Conservation (phyloP, 2,888 invertebrate species). For the Homarus gammarus region DNA sequence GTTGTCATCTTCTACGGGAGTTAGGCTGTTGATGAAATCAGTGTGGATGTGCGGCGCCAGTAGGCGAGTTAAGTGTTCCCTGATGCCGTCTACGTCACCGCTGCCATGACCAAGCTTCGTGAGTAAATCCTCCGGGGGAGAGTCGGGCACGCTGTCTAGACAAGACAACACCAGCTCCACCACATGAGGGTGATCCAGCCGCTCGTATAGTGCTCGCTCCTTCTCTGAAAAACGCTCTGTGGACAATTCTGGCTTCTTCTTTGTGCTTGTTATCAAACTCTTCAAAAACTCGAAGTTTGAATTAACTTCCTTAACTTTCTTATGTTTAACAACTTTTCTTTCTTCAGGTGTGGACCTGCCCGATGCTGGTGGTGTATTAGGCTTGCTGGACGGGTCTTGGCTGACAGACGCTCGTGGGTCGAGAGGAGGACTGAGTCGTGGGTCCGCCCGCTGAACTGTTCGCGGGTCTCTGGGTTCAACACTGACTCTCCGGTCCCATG, state of each 20-base stretch:
- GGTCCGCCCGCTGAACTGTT: neutral
- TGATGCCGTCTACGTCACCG: slow-evolving; percentile 58
- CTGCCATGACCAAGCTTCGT: slow-evolving; percentile 16
- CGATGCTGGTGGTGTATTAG: slow-evolving; percentile 27
- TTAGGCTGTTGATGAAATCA: slow-evolving; percentile 48
- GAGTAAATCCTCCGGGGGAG: slow-evolving; percentile 54
- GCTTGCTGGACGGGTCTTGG: neutral
- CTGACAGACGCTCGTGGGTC: neutral
- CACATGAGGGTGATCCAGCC: slow-evolving; percentile 58
- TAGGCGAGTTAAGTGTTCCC: slow-evolving; percentile 58
- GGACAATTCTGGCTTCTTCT: slow-evolving; percentile 19
- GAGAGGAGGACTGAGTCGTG: slow-evolving; percentile 22
- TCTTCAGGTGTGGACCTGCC: slow-evolving; percentile 32
- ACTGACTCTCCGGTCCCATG: slow-evolving; percentile 8
- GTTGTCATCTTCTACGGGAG: neutral
- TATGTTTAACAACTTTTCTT: neutral
- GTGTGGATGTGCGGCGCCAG: slow-evolving; percentile 52
- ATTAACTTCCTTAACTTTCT: slow-evolving; percentile 5
- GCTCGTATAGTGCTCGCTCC: slow-evolving; percentile 66
- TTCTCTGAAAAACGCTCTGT: slow-evolving; percentile 46
- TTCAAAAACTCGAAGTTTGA: slow-evolving; percentile 62
- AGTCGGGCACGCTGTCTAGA: slow-evolving; percentile 42
- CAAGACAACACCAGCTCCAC: slow-evolving; percentile 63
- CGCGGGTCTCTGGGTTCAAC: slow-evolving; percentile 30
- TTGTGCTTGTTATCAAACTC: slow-evolving; percentile 37